These are phyloP conservation scores for Chironomus riparius DNA, from an alignment of 2,888 invertebrate species.

Conservation along the genomic window DNA sequence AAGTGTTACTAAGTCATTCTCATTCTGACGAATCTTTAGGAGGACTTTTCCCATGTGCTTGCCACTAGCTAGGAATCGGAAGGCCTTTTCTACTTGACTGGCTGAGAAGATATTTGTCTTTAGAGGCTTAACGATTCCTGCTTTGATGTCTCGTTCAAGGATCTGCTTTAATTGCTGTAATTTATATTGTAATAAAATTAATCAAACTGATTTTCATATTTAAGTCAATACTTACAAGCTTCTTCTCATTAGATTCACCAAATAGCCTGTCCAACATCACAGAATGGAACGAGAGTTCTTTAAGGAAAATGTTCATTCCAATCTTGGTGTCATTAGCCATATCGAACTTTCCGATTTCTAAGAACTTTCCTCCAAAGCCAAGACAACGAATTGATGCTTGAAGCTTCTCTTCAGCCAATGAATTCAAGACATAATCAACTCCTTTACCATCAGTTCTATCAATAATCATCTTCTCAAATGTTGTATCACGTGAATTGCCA, in stretches of 20 bases:
- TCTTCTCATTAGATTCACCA: constrained; percentile 40
- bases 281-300: constrained; percentile 67
- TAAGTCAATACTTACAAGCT: constrained; percentile 41
- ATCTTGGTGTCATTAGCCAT: constrained; percentile 56
- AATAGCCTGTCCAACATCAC: constrained; percentile 66
- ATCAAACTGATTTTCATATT: constrained; percentile 26
- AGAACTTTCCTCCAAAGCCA: constrained; percentile 54
- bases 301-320: constrained; percentile 58
- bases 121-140: constrained; percentile 61
- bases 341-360: constrained; percentile 84
- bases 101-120: constrained; percentile 52
- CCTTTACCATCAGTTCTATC: constrained; percentile 73
- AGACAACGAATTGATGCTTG: constrained; percentile 57
- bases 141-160: constrained; percentile 54
- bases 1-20: constrained; percentile 32
- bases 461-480: constrained; percentile 79
- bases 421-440: constrained; percentile 86
- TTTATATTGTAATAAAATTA: neutral
- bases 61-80: constrained; percentile 54
- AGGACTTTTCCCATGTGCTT: constrained; percentile 72
- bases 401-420: constrained; percentile 84
- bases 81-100: constrained; percentile 62
- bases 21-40: constrained; percentile 38
- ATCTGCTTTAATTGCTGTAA: constrained; percentile 33
- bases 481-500: constrained; percentile 76